A percentile compares a stretch with the other conserved stretches of the same genome.
Conservation (phyloP, 2,113 vertebrate species). For the Channa maculata region DNA sequence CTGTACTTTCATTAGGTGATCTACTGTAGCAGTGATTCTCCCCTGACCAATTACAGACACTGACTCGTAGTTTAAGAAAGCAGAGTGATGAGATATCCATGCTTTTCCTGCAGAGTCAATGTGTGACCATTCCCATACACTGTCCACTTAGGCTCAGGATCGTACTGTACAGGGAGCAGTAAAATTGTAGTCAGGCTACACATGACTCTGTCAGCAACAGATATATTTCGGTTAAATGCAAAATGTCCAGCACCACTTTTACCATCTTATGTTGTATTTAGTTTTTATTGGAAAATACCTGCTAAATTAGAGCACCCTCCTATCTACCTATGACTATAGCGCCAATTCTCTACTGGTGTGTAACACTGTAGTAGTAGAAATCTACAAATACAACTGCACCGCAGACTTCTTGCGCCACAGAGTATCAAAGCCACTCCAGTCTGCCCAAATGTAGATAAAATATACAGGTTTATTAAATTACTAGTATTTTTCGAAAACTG, state of each 20-base stretch:
- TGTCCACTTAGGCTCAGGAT: constrained; percentile 41
- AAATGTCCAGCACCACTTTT: neutral
- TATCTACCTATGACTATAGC: neutral
- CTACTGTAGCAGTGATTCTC: constrained; percentile 45
- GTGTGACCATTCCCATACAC: constrained; percentile 49
- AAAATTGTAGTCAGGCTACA: neutral
- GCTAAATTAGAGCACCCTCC: neutral
- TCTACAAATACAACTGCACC: too few relatives aligned
- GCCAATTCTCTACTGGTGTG: neutral
- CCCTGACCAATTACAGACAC: constrained; percentile 53
- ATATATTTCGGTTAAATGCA: neutral
- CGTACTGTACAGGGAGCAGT: constrained; percentile 21
- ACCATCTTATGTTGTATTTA: neutral
- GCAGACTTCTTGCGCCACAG: neutral
- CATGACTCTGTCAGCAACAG: neutral
- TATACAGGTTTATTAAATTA: neutral
- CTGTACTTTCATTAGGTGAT: constrained; percentile 41
- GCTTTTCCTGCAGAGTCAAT: constrained; percentile 54
- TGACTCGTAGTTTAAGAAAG: constrained; percentile 65
- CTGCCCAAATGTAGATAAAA: constrained; percentile 5
- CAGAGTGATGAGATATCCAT: constrained; percentile 64
- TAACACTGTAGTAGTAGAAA: too few relatives aligned
- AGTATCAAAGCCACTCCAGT: neutral
- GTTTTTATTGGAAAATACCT: constrained; percentile 5
- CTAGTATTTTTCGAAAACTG: constrained; percentile 10